Base-by-base conservation (phyloP, 2,113 vertebrate genomes). In the Pongo pygmaeus region DNA sequence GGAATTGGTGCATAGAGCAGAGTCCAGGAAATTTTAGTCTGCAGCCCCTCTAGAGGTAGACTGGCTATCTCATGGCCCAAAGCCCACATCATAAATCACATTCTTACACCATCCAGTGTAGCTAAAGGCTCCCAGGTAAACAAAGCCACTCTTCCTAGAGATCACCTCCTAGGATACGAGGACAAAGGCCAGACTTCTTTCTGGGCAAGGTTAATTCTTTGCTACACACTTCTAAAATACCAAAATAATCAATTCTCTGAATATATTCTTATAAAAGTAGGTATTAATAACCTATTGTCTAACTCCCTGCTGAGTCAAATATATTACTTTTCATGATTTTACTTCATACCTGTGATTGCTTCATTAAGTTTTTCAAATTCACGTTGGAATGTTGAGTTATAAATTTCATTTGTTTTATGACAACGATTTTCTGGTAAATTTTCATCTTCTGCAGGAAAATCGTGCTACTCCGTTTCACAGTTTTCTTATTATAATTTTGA, bases 341-440 rank as follows among this genome's bases (percentile, higher is more conserved):
- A 78, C 12, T 67, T 86, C n/a, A 78, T 5, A 43, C 20, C 23
- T 78, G 46, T 79, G 74, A 87, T 46, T 69, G 7, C 18, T 93
- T 69, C 59, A 67, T 77, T 79, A 79, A 57, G 72, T 86, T 87
- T 93, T 79, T 86, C 84, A 93, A 43, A 70, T 87, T 79, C 59
- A 46, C 79, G 46, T 79, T 86, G 27, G 22, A 67, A 78, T 67
- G 17, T 20, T 80, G 75, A 79, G 25, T 80, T 79, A 69, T 16
- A 67, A 20, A 67, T 91, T 79, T 38, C 40, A 78, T 77, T 64
- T 78, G 59, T 57, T 79, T 78, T 93, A 55, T 14, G 46, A 38
- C 40, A 91, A 80, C 8, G 35, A 70, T 43, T 35, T 70, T 55
- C n/a, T 69, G n/a, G 59, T 78, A 78, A 78, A 69, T 69, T 86